Percentiles rank a stretch among this genome's conserved stretches.
phyloP scores from a whole-genome alignment of 1,140 invertebrate genomes.

The Hycleus phaleratus region DNA sequence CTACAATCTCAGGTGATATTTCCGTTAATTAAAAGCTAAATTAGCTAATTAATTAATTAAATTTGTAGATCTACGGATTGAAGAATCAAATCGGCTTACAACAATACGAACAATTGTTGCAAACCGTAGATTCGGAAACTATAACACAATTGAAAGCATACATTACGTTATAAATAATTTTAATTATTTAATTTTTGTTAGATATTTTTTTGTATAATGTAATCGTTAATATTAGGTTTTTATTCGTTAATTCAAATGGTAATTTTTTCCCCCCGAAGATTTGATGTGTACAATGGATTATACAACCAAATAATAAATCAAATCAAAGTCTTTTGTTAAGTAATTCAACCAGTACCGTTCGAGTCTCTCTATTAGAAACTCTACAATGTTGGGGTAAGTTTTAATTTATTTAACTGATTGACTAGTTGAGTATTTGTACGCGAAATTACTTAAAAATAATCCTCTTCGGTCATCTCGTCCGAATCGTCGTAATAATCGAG shows the following conservation, averaged over 20 bases:
- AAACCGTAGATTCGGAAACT: slow-evolving; percentile 57
- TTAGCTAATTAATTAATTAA: not conserved
- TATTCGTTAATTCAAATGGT: not conserved
- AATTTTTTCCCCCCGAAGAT: no score
- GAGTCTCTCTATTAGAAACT: no score
- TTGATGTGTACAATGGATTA: no score
- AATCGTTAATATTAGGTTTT: slow-evolving; percentile 3
- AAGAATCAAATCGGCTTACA: slow-evolving; percentile 56
- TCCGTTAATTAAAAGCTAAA: not conserved
- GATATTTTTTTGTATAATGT: not conserved
- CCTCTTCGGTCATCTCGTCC: slow-evolving; percentile 7
- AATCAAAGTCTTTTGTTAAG: no score
- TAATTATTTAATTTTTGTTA: not conserved
- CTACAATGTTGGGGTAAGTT: no score
- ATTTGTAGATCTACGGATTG: slow-evolving; percentile 52
- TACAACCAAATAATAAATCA: no score
- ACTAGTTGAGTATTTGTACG: not conserved
- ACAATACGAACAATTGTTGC: slow-evolving; percentile 63
- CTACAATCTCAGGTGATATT: slow-evolving; percentile 55
- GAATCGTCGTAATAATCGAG: slow-evolving; percentile 9
- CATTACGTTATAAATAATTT: slow-evolving; percentile 45
- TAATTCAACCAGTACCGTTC: no score
- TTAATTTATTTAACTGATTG: not conserved
- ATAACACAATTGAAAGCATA: slow-evolving; percentile 58
- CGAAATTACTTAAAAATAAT: slow-evolving; percentile 5